Evolutionary conservation across 2,888 invertebrate genomes (phyloP), one percentile per base, ranked within the genome.

Genomic region (Ligdia adustata): DNA sequence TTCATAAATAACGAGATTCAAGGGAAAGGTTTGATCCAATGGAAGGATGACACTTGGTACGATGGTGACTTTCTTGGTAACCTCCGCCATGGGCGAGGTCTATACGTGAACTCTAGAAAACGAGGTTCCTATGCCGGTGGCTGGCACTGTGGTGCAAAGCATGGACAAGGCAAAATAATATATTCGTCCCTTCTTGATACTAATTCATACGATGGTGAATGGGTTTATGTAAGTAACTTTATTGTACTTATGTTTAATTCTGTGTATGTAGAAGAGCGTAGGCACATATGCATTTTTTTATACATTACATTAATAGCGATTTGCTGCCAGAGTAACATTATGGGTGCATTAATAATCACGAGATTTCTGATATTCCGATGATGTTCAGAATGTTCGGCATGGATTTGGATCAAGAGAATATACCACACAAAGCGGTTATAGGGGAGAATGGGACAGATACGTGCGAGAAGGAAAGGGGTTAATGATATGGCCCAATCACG

Each of bases 401-500:
- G 90, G 90, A 4, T 80, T 69, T 60, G 90, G 89, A 11, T 73
- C 75, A 1, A 72, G 90, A 44, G 88, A 89, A 63, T 89, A 90
- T 61, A 72, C 72, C 48, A 41, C 60, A 9, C 39, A 56, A 9
- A 89, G 89, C 52, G 89, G 89, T 16, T 93, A 93, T 61, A 80
- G 86, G 64, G 93, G 93, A 7, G 69, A 89, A 41, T 93, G 92
- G 92, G 72, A 84, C 24, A 65, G 78, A 37, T 88, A 90, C 39
- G 58, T 79, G 9, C 83, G 90, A 54, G 80, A 92, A 63, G 93
- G 93, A n/a, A 75, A 79, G 49, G 93, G 93, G 20, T 72, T 90
- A 12, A 92, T 93, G 91, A 82, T 91, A 57, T 93, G 92, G 92
- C 79, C 89, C 0, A 93, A 93, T 69, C 89, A 90, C 42, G 92